A percentile compares a stretch with the other conserved stretches of the same genome.
These are phyloP conservation scores for Tautogolabrus adspersus DNA, from an alignment of 2,113 vertebrate species.

Conservation along the genomic window DNA sequence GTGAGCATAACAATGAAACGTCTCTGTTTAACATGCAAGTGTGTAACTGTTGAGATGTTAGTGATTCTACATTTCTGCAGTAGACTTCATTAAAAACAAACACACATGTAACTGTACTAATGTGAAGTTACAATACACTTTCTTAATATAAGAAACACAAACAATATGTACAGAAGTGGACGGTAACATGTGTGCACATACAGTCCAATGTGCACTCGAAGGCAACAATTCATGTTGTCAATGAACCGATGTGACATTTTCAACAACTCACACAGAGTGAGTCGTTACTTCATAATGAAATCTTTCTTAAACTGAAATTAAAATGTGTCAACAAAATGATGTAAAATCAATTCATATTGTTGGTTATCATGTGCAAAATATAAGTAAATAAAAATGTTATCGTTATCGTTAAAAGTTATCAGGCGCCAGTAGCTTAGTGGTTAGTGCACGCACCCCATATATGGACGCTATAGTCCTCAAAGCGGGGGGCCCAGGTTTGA, in stretches of 20 bases:
- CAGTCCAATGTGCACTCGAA: not conserved
- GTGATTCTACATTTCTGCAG: not conserved
- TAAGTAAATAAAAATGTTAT: too few species aligned
- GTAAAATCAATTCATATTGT: not conserved
- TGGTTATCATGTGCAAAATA: not conserved
- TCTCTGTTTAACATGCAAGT: not conserved
- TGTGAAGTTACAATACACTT: constrained; percentile 42
- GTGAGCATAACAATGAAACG: not conserved
- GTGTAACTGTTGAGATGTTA: not conserved
- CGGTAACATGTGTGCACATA: constrained; percentile 14
- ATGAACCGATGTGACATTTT: not conserved
- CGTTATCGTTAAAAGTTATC: too few species aligned
- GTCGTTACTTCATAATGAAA: not conserved
- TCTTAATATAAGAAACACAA: constrained; percentile 85
- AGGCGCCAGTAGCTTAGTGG: too few species aligned
- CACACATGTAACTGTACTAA: not conserved
- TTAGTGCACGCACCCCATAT: too few species aligned
- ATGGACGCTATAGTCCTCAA: too few species aligned
- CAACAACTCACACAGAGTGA: not conserved
- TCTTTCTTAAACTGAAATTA: not conserved
- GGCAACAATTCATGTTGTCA: not conserved
- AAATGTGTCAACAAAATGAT: not conserved
- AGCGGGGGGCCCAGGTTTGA: too few species aligned
- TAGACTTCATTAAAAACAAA: not conserved
- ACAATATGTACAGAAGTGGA: constrained; percentile 33